Evolutionary conservation across 2,113 vertebrate genomes (phyloP).

Genomic region (Gymnogyps californianus): DNA sequence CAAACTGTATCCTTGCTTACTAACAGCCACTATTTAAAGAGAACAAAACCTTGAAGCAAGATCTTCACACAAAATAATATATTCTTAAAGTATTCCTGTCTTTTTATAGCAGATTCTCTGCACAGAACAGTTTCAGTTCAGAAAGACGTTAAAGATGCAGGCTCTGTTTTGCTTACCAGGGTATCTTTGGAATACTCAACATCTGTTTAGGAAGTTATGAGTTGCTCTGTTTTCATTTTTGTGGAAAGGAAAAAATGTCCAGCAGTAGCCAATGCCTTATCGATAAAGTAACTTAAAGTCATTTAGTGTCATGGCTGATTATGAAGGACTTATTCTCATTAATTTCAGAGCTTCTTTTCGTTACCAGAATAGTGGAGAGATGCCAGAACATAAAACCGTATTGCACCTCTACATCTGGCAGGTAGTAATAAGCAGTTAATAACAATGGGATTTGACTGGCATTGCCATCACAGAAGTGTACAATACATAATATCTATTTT

Average conservation of each 20-base stretch:
- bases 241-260: background rate
- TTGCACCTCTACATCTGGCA: background rate
- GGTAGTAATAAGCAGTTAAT: background rate
- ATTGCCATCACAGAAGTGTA: background rate
- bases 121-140: background rate
- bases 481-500: background rate
- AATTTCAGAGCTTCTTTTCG: background rate
- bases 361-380: background rate
- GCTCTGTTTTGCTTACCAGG: background rate
- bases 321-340: background rate
- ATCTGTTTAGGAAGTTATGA: background rate
- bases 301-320: background rate
- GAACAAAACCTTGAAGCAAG: background rate
- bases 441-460: background rate
- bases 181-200: background rate
- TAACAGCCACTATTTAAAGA: background rate
- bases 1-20: background rate
- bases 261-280: background rate
- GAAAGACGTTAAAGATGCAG: background rate
- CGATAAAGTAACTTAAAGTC: background rate
- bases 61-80: background rate
- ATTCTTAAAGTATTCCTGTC: background rate
- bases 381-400: background rate
- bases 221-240: slow-evolving; percentile 5
- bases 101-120: background rate